Evolutionary conservation across 2,113 vertebrate species (phyloP).

Genomic region (Oncorhynchus nerka): DNA sequence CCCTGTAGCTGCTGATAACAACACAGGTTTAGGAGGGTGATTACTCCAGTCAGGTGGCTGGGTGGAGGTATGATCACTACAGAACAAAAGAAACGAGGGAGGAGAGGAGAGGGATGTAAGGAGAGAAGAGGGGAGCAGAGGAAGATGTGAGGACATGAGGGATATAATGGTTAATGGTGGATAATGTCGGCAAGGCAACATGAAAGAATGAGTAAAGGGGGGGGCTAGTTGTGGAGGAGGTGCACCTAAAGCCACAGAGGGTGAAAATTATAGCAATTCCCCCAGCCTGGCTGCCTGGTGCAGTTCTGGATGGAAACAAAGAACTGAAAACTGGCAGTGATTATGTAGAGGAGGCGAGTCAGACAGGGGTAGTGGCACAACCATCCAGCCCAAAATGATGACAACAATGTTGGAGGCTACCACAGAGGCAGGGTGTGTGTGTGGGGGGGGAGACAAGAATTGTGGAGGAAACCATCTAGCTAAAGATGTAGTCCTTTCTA

Average conservation of each 20-base stretch:
- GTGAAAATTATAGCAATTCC: slow-evolving; percentile 38
- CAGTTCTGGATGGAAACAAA: slow-evolving; percentile 34
- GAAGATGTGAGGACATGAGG: neutral
- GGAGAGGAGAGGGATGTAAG: neutral
- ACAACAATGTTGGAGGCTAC: neutral
- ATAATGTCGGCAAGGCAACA: slow-evolving; percentile 1
- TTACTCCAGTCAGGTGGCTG: slow-evolving; percentile 66
- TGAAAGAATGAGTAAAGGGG: slow-evolving; percentile 7
- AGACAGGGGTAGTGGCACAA: neutral
- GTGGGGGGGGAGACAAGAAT: neutral
- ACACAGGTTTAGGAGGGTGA: slow-evolving; percentile 52
- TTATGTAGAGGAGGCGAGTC: slow-evolving; percentile 14
- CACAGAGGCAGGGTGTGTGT: neutral
- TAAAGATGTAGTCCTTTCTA: too few relatives aligned
- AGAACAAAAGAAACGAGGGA: slow-evolving; percentile 17
- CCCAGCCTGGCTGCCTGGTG: slow-evolving; percentile 2
- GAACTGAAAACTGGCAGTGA: slow-evolving; percentile 27
- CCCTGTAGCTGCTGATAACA: slow-evolving; percentile 73
- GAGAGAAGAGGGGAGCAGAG: neutral
- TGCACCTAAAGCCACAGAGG: neutral
- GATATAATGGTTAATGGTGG: slow-evolving; percentile 21
- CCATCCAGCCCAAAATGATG: slow-evolving; percentile 1
- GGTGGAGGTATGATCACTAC: slow-evolving; percentile 65
- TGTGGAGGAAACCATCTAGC: neutral
- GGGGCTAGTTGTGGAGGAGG: neutral